Conservation (phyloP, 2,797 vertebrate genomes). For the Tympanoctomys barrerae region DNA sequence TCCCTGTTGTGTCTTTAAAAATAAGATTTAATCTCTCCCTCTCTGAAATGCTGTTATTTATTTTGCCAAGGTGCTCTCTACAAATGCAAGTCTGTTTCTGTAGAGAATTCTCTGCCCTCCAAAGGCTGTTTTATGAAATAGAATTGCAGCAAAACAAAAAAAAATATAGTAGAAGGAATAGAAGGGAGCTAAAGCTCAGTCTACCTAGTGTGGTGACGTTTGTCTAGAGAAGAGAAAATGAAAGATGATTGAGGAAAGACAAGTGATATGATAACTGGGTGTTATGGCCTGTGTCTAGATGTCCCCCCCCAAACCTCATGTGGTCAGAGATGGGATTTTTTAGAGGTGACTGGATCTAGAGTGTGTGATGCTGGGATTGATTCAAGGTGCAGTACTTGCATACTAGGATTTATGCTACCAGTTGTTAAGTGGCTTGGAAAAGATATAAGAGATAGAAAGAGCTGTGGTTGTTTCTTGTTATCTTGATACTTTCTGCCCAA, state of each 20-base stretch:
- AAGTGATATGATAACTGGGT: neutral
- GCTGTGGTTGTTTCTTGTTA: neutral
- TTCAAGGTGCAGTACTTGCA: neutral
- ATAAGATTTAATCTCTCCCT: slow-evolving; percentile 5
- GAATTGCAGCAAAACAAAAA: neutral
- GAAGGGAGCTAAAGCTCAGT: neutral
- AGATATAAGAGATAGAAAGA: neutral
- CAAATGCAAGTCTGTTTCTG: neutral
- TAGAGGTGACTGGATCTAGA: neutral
- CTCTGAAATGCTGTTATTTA: slow-evolving; percentile 38
- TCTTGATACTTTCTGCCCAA: neutral
- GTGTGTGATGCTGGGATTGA: neutral
- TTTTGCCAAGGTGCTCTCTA: neutral
- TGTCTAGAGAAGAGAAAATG: neutral
- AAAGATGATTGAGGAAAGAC: neutral
- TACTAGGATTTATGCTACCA: neutral
- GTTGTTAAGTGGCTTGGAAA: neutral
- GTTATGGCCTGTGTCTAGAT: neutral
- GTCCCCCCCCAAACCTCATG: neutral
- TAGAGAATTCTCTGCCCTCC: neutral
- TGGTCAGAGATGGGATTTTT: neutral
- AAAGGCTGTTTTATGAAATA: neutral
- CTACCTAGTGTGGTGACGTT: neutral
- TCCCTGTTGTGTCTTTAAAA: neutral
- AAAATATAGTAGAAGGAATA: neutral